A percentile compares a stretch with the other conserved stretches of the same genome.
These are phyloP conservation scores for Aulostomus chinensis DNA, from an alignment of 2,797 vertebrate species.

Conservation along the genomic window DNA sequence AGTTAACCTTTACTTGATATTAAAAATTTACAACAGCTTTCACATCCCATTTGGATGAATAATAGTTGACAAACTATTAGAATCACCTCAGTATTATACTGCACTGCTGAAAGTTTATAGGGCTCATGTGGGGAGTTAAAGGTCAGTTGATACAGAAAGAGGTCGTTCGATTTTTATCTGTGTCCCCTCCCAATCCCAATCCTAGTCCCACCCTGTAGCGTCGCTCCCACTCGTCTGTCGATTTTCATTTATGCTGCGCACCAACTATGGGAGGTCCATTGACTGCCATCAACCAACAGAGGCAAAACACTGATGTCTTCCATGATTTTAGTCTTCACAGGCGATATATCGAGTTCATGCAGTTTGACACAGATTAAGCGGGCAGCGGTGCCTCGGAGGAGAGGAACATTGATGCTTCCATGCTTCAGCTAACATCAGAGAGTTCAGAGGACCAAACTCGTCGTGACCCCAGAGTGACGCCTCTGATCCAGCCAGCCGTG, in stretches of 20 bases:
- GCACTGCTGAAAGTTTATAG: no score
- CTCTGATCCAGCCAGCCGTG: slow-evolving; percentile 38
- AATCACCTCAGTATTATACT: no score
- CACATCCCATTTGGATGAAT: no score
- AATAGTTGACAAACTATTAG: no score
- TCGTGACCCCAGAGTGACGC: slow-evolving; percentile 62
- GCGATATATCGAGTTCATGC: slow-evolving; percentile 34
- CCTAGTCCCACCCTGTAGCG: background rate
- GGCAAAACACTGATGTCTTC: slow-evolving; percentile 26
- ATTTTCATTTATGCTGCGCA: slow-evolving; percentile 48
- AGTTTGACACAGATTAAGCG: slow-evolving; percentile 66
- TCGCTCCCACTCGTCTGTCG: slow-evolving; percentile 29
- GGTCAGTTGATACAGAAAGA: slow-evolving; percentile 16
- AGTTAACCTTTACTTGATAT: no score
- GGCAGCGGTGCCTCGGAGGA: slow-evolving; percentile 49
- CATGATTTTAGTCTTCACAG: slow-evolving; percentile 24
- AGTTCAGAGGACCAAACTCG: slow-evolving; percentile 66
- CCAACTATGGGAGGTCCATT: slow-evolving; percentile 34
- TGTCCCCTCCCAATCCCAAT: no score
- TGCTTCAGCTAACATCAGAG: slow-evolving; percentile 55
- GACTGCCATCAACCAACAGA: slow-evolving; percentile 31
- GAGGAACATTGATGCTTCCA: slow-evolving; percentile 43
- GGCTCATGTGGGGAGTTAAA: background rate
- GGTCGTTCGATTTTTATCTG: slow-evolving; percentile 12
- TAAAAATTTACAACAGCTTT: no score